Conservation (phyloP, 2,113 vertebrate species). For the Rhynchomys soricoides region DNA sequence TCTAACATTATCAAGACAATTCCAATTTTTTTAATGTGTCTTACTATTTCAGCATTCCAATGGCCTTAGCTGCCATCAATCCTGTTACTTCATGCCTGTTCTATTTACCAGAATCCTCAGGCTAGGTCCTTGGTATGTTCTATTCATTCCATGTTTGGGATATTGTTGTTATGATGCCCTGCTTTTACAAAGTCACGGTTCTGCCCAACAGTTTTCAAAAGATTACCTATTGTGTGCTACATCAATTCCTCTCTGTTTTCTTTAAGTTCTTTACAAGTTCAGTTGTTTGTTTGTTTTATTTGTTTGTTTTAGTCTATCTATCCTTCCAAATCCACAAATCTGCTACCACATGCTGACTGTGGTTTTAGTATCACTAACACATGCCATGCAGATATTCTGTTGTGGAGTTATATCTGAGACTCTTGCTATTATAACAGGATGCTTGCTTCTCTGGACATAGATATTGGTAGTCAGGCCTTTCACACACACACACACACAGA, state of each 20-base stretch:
- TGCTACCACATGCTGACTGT: not conserved
- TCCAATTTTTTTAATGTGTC: not conserved
- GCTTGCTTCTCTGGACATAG: not conserved
- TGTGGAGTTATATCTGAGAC: not conserved
- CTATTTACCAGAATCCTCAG: not conserved
- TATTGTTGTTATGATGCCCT: not conserved
- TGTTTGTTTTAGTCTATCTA: not conserved
- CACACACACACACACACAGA: too few species aligned
- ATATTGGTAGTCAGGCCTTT: not conserved
- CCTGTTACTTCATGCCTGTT: not conserved
- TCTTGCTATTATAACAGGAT: not conserved
- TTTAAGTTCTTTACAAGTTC: not conserved
- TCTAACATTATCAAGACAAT: conserved; percentile 11
- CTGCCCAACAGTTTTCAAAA: not conserved
- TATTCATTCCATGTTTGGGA: not conserved
- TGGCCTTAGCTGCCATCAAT: not conserved
- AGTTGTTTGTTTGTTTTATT: not conserved
- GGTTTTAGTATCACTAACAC: not conserved
- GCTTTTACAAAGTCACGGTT: not conserved
- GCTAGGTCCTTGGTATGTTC: not conserved
- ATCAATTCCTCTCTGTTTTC: not conserved
- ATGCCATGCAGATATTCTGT: not conserved
- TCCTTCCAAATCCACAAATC: not conserved
- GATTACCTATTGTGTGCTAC: not conserved
- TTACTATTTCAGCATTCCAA: not conserved